Percentiles rank a stretch among this genome's conserved stretches.
Conservation (phyloP, 2,888 invertebrate genomes). For the Ptychoptera contaminata region DNA sequence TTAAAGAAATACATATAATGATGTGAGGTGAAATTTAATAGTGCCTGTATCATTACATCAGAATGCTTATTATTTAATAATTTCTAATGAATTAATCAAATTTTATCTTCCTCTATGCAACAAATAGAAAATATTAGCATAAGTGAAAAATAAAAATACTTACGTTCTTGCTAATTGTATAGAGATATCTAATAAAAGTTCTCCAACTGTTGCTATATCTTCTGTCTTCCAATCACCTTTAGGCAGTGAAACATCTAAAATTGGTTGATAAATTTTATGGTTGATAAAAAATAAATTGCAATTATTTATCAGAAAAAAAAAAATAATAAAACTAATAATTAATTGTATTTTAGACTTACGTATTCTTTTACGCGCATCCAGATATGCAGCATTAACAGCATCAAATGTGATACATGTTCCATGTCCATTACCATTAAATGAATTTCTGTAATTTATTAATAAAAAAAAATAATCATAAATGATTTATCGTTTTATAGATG, state of each 20-base stretch:
- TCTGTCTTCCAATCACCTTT: slow-evolving; percentile 71
- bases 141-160: slow-evolving; percentile 28
- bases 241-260: slow-evolving; percentile 60
- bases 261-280: background rate
- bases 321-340: slow-evolving; percentile 1
- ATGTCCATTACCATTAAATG: slow-evolving; percentile 36
- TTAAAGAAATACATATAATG: no score
- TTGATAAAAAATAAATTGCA: background rate
- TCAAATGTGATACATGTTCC: slow-evolving; percentile 80
- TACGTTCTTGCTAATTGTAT: slow-evolving; percentile 69
- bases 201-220: slow-evolving; percentile 73
- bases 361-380: slow-evolving; percentile 73
- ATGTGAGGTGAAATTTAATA: no score
- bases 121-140: background rate
- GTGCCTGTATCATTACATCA: no score
- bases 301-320: background rate
- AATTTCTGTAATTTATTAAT: slow-evolving; percentile 18
- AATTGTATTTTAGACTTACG: slow-evolving; percentile 48
- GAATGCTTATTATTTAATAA: no score
- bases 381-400: slow-evolving; percentile 74
- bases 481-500: no score
- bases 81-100: no score
- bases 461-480: slow-evolving; percentile 8
- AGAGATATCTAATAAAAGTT: slow-evolving; percentile 71
- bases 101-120: no score